Conservation (phyloP, 2,797 vertebrate genomes). For the Galagoides demidoff region DNA sequence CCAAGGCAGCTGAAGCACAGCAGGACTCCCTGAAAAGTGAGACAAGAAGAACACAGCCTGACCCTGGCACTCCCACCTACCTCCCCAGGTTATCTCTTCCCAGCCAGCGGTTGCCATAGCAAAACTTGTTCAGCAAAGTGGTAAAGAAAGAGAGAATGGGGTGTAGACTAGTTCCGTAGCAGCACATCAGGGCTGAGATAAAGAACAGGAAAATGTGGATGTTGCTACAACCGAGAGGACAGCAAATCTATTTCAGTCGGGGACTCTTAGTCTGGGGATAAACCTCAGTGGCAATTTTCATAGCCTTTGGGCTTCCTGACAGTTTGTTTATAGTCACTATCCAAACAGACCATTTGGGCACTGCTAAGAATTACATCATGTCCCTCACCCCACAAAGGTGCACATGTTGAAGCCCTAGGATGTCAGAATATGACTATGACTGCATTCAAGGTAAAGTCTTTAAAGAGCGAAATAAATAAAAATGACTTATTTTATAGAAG, state of each 20-base stretch:
- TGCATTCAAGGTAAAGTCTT: neutral
- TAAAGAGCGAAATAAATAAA: neutral
- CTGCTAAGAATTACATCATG: rapidly evolving
- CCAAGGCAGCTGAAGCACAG: neutral
- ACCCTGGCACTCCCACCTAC: neutral
- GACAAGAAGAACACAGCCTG: neutral
- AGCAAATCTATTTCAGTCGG: neutral
- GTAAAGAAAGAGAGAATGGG: neutral
- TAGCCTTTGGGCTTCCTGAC: neutral
- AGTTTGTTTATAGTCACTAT: neutral
- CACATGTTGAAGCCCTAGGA: neutral
- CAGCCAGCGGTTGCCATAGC: conserved; percentile 57
- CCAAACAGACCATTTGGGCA: neutral
- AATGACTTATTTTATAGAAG: neutral
- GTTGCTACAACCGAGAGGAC: neutral
- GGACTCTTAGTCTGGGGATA: neutral
- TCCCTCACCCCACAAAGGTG: neutral
- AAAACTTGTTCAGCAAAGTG: conserved; percentile 11
- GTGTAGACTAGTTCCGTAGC: neutral
- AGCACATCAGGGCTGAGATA: conserved; percentile 2
- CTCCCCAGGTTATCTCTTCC: neutral
- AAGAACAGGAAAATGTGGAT: neutral
- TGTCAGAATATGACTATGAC: neutral
- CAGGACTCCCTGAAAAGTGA: neutral
- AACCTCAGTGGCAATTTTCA: neutral